Base-by-base conservation (phyloP, 1,140 invertebrate species). In the Leptopilina boulardi region DNA sequence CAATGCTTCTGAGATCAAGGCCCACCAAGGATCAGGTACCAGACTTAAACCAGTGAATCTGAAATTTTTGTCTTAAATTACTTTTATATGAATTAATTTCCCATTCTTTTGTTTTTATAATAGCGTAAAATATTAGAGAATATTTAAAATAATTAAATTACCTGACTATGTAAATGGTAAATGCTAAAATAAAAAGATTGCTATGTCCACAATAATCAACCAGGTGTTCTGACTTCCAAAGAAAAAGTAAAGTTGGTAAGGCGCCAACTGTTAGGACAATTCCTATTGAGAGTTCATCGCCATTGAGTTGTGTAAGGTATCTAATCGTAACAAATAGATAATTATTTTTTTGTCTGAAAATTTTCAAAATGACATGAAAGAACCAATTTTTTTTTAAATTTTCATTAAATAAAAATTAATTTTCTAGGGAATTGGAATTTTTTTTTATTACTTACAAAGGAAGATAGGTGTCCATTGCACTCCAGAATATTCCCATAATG, bases 161-260 rank as follows among this genome's bases (percentile, higher is more conserved):
- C 75, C 94, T 92, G 38, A 96, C 89, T 54, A 96, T 95, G 87
- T 96, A 97, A 81, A 96, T 93, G 3, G 94, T 94, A 82, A 97
- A 95, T 21, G 95, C 95, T 51, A 93, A 92, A 80, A 97, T 96
- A 77, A 97, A 93, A 72, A 97, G 92, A 87, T 97, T 96, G 77
- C 95, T 95, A 87, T 97, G 95, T 3, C 96, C 96, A 71, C 96
- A 94, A 87, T 95, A 97, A 88, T 97, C 95, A 2, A 98, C 95
- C 30, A 97, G 92, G 81, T 93, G 93, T 82, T 97, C 96, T 1
- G 96, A 95, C 88, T 94, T 95, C 92, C 94, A 94, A 15, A 97
- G 91, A 87, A 96, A 94, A 59, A 95, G 88, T 76, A 95, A 87
- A 59, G 96, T 94, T 26, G 94, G 92, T 79, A 95, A 77, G 56